A percentile compares a stretch with the other conserved stretches of the same genome.
These are phyloP conservation scores for Mormyrus iriodes DNA, from an alignment of 2,113 vertebrate genomes.

Conservation along the genomic window DNA sequence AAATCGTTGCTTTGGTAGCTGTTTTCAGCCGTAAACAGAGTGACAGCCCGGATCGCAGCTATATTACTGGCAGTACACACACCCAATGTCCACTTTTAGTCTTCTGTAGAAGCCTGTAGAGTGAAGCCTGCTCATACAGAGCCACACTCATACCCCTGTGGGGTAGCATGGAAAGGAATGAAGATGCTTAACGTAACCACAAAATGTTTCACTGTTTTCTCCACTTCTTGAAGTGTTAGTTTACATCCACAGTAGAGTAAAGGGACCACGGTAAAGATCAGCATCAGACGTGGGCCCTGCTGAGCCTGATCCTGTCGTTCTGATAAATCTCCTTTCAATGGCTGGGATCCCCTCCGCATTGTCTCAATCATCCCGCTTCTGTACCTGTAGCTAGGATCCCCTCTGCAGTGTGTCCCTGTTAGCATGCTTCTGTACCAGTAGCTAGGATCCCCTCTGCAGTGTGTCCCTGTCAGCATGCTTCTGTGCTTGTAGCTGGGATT, in stretches of 20 bases:
- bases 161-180: constrained; percentile 48
- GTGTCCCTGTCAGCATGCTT: background rate
- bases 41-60: constrained; percentile 8
- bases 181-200: constrained; percentile 48
- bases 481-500: background rate
- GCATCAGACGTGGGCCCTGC: constrained; percentile 58
- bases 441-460: background rate
- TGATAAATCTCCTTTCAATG: background rate
- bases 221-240: background rate
- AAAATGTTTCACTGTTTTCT: background rate
- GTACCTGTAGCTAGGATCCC: background rate
- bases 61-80: background rate
- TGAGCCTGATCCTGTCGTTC: constrained; percentile 51
- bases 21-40: constrained; percentile 27
- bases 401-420: background rate
- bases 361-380: background rate
- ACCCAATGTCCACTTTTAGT: constrained; percentile 10
- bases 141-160: background rate
- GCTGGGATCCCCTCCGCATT: background rate
- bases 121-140: background rate
- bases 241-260: background rate
- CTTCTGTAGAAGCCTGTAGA: background rate
- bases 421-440: background rate
- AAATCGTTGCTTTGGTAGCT: constrained; percentile 14
- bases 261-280: constrained; percentile 52